These are phyloP conservation scores for Hyposoter didymator DNA, from an alignment of 2,888 invertebrate species.

Conservation along the genomic window DNA sequence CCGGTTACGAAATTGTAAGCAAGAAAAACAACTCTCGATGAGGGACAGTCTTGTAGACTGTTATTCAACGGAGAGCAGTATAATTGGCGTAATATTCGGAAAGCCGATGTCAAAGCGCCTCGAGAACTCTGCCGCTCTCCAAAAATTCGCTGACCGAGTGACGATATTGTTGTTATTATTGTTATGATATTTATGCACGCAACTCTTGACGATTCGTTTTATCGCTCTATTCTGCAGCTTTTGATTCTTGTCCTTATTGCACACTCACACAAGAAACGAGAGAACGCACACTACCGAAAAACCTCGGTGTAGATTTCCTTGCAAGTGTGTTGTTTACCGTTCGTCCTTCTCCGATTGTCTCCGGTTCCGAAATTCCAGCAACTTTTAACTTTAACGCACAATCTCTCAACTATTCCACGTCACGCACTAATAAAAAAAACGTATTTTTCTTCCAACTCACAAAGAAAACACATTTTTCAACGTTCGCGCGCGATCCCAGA, in stretches of 20 bases:
- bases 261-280: slow-evolving; percentile 15
- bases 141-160: neutral
- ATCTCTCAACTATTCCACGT: neutral
- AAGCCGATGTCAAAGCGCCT: slow-evolving; percentile 46
- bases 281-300: neutral
- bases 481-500: slow-evolving; percentile 33
- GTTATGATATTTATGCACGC: neutral
- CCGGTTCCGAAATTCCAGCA: neutral
- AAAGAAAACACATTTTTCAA: slow-evolving; percentile 21
- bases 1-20: slow-evolving; percentile 1
- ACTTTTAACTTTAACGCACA: neutral
- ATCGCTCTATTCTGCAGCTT: slow-evolving; percentile 12
- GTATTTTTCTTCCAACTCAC: neutral
- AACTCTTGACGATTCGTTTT: neutral
- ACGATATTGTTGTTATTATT: slow-evolving; percentile 2
- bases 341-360: neutral
- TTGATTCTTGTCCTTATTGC: slow-evolving; percentile 7
- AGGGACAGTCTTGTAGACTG: neutral
- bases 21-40: neutral
- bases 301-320: slow-evolving; percentile 25
- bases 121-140: slow-evolving; percentile 2
- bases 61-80: neutral
- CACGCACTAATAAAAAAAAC: neutral
- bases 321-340: slow-evolving; percentile 24
- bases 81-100: slow-evolving; percentile 16